Base-by-base conservation (phyloP, 2,113 vertebrate genomes). In the Asarcornis scutulata region DNA sequence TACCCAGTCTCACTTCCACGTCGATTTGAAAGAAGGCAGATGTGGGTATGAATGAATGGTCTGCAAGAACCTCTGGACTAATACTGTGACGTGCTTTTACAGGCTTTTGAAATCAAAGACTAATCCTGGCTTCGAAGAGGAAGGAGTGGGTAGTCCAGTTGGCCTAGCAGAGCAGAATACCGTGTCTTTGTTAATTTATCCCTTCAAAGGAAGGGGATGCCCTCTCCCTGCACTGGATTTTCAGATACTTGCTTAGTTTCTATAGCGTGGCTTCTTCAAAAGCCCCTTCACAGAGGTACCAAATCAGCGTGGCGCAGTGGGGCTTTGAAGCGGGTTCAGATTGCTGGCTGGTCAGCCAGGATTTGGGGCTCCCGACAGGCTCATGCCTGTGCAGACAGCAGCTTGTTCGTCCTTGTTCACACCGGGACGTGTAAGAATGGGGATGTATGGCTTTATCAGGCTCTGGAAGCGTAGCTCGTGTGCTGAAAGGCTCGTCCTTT, bases 391-490 rank as follows among this genome's bases (percentile, higher is more conserved):
- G 4, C 73, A 36, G 27, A 34, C 52, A 40, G 40, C 62, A 87
- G 18, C 31, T 44, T 1, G 0, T 25, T 83, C 9, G 0, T 62
- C 64, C 64, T 58, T 62, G 15, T 59, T 84, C 64, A 5, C 48
- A 3, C 63, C 7, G 17, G 83, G 86, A 42, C 0, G 1, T 25
- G 63, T 68, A 44, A n/a, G 14, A 38, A 13, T 0, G 0, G 71
- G 53, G 26, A 7, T 2, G 0, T 2, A 22, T 8, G 13, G 32
- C 38, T 85, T 73, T 79, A 16, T 60, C 0, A 0, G 75, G 50
- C 71, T 34, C 60, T 58, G 67, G 55, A 48, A 71, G 50, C 5
- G 12, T 1, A 50, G 29, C 53, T 73, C 11, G 7, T 3, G 6
- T 2, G 7, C 31, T 56, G 62, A 48, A 85, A 72, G 17, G 26